Conservation (phyloP, 2,888 invertebrate species). For the Vanessa cardui region DNA sequence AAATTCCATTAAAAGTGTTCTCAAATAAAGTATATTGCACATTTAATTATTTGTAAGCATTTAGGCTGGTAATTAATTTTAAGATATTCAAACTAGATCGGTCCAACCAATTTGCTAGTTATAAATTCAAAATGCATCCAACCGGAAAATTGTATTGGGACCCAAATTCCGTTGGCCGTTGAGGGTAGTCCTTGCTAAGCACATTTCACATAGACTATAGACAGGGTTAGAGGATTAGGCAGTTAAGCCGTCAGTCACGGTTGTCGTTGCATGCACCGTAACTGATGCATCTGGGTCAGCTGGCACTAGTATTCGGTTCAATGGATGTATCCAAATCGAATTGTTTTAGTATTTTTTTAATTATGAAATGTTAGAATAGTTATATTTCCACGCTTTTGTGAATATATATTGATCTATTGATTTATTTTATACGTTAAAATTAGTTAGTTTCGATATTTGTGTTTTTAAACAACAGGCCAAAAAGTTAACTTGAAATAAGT, state of each 20-base stretch:
- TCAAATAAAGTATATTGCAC: no score
- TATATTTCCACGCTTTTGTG: neutral
- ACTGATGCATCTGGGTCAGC: slow-evolving; percentile 31
- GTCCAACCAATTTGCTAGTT: slow-evolving; percentile 79
- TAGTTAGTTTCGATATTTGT: no score
- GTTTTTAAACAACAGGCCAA: no score
- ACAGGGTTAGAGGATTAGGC: slow-evolving; percentile 38
- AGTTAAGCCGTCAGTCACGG: slow-evolving; percentile 30
- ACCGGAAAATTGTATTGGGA: slow-evolving; percentile 79
- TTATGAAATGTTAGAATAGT: neutral
- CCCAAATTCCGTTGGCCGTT: slow-evolving; percentile 60
- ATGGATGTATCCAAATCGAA: slow-evolving; percentile 13
- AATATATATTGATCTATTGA: neutral
- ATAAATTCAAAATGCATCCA: slow-evolving; percentile 81
- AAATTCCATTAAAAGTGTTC: no score
- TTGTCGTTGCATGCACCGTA: slow-evolving; percentile 27
- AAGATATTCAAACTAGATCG: slow-evolving; percentile 78
- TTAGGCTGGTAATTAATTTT: slow-evolving; percentile 66
- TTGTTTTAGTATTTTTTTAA: neutral
- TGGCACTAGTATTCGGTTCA: slow-evolving; percentile 8
- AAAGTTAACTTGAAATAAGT: no score
- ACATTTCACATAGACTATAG: slow-evolving; percentile 39
- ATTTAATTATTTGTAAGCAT: slow-evolving; percentile 11
- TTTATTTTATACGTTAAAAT: neutral
- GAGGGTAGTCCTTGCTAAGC: slow-evolving; percentile 44